Conservation (phyloP, 2,113 vertebrate species). For the Camelus bactrianus region DNA sequence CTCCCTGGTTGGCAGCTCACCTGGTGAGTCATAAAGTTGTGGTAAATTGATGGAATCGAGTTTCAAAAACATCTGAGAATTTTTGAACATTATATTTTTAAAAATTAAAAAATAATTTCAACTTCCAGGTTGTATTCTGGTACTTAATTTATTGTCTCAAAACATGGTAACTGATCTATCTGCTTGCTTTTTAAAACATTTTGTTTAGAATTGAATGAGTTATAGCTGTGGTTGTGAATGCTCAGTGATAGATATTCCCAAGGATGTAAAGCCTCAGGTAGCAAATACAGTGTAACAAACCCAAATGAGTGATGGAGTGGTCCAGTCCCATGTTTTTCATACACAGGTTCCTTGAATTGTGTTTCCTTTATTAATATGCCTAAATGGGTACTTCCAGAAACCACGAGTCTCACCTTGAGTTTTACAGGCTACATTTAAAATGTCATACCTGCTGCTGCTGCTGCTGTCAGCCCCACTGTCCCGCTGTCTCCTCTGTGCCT, state of each 20-base stretch:
- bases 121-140: constrained; percentile 8
- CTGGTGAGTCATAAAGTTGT: constrained; percentile 42
- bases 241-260: constrained; percentile 17
- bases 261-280: constrained; percentile 19
- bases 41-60: constrained; percentile 56
- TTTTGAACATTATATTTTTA: constrained; percentile 60
- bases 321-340: not conserved
- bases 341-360: constrained; percentile 33
- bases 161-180: not conserved
- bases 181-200: not conserved
- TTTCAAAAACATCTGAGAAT: constrained; percentile 53
- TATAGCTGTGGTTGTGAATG: not conserved
- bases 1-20: constrained; percentile 67
- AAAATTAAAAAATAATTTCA: constrained; percentile 52
- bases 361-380: constrained; percentile 40
- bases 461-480: not conserved
- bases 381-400: not conserved
- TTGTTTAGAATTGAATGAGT: constrained; percentile 59
- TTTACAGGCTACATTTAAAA: constrained; percentile 52
- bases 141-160: constrained; percentile 60
- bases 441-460: not conserved
- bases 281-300: not conserved
- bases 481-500: not conserved
- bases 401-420: not conserved
- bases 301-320: not conserved